A percentile compares a stretch with the other conserved stretches of the same genome.
Evolutionary conservation across 2,888 invertebrate genomes (phyloP).

Genomic region (Meteorus colon): DNA sequence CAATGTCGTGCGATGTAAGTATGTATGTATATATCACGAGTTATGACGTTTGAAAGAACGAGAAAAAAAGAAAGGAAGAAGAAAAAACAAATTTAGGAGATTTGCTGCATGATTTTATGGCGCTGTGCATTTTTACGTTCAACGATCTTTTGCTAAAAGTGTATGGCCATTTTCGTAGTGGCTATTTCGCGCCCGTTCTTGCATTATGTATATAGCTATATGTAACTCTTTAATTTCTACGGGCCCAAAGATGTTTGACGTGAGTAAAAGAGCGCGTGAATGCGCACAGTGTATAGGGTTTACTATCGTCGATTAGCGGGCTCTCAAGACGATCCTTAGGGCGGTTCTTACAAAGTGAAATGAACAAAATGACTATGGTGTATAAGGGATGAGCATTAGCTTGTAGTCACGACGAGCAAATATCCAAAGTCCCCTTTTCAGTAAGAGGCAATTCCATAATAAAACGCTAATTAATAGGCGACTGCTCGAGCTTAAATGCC

Average conservation of each 20-base stretch:
- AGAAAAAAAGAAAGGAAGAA: slow-evolving; percentile 14
- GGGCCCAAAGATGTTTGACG: neutral
- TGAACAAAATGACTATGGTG: slow-evolving; percentile 51
- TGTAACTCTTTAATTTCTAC: neutral
- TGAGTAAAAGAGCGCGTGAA: slow-evolving; percentile 30
- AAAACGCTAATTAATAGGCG: slow-evolving; percentile 70
- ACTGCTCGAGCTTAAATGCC: slow-evolving; percentile 52
- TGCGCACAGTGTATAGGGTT: slow-evolving; percentile 50
- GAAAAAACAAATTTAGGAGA: slow-evolving; percentile 38
- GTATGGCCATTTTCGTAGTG: slow-evolving; percentile 21
- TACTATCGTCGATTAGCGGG: slow-evolving; percentile 67
- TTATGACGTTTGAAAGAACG: slow-evolving; percentile 16
- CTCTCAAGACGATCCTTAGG: slow-evolving; percentile 59
- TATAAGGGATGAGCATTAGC: slow-evolving; percentile 28
- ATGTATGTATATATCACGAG: slow-evolving; percentile 12
- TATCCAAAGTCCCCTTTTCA: slow-evolving; percentile 39
- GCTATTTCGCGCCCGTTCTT: slow-evolving; percentile 30
- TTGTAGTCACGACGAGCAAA: neutral
- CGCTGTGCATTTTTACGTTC: slow-evolving; percentile 37
- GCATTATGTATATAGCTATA: neutral
- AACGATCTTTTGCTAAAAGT: slow-evolving; percentile 26
- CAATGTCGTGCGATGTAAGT: slow-evolving; percentile 30
- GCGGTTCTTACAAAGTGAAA: slow-evolving; percentile 53
- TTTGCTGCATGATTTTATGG: slow-evolving; percentile 44
- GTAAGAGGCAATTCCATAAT: slow-evolving; percentile 61